Evolutionary conservation across 2,888 invertebrate species (phyloP).

Genomic region (Maniola hyperantus): DNA sequence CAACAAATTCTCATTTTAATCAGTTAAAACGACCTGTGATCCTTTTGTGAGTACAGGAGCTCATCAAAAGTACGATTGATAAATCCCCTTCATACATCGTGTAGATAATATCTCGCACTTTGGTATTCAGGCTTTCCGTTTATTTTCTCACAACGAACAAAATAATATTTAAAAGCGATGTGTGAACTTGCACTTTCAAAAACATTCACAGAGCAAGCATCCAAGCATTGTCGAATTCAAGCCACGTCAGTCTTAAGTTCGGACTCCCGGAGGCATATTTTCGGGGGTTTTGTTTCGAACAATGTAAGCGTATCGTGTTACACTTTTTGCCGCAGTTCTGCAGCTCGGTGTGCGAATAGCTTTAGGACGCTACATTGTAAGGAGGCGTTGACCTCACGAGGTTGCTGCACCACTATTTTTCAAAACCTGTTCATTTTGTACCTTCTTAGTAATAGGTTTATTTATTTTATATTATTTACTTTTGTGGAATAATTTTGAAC

Average conservation of each 20-base stretch:
- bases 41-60: not conserved
- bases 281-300: conserved; percentile 23
- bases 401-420: conserved; percentile 32
- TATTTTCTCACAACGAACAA: not conserved
- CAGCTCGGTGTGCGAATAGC: conserved; percentile 33
- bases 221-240: conserved; percentile 12
- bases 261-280: conserved; percentile 12
- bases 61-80: conserved; percentile 5
- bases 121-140: not conserved
- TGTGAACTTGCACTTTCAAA: conserved; percentile 25
- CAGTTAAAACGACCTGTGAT: conserved; percentile 12
- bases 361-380: conserved; percentile 46
- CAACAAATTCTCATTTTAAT: not conserved
- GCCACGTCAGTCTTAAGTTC: conserved; percentile 17
- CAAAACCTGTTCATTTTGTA: conserved; percentile 31
- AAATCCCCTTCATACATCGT: conserved; percentile 9
- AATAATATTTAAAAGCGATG: conserved; percentile 20
- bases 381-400: conserved; percentile 43
- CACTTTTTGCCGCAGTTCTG: conserved; percentile 29
- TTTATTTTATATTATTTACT: conserved; percentile 12
- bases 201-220: conserved; percentile 22
- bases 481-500: not conserved
- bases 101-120: conserved; percentile 15
- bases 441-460: not conserved
- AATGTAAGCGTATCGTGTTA: conserved; percentile 36